Base-by-base conservation (phyloP, 2,113 vertebrate genomes). In the Psittacula cyanocephala region DNA sequence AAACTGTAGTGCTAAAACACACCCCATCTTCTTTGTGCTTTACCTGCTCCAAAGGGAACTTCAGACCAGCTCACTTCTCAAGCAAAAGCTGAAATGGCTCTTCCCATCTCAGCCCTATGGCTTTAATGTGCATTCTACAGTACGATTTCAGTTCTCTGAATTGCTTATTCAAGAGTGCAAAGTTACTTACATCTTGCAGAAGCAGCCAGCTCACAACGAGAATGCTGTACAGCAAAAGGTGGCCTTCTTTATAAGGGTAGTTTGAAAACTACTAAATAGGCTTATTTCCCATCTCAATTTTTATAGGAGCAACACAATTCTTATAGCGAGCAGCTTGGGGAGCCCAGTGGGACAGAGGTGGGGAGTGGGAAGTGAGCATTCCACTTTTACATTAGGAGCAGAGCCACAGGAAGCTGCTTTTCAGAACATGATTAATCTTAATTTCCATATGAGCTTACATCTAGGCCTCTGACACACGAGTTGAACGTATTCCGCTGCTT, bases 341-440 rank as follows among this genome's bases (percentile, higher is more conserved):
- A 91, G 89, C 13, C 3, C 28, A 67, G 11, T 7, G 14, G 59
- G 63, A 93, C 29, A 93, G 74, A 87, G 33, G 57, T 24, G 55
- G 35, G 17, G 75, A 96, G 44, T 9, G 80, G 78, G 86, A 96
- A 96, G 88, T 70, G 81, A 91, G 46, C 59, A 93, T 89, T 81
- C 70, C 71, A 92, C 67, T 81, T 87, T 68, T 89, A 87, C 35
- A 49, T 57, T 80, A 85, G 91, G 94, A 96, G 83, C 74, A 94
- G 91, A 96, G 96, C 52, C 49, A 93, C 6, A 87, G 25, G 82
- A 79, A 85, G 46, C 44, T 1, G 2, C 28, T 69, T 89, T 93
- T 69, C 8, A 2, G 74, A 87, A 86, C 53, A 50, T 46, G 62
- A 47, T 81, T 81, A 62, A 14, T 81, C 41, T 85, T 87, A 82